Evolutionary conservation across 2,113 vertebrate genomes (phyloP), one percentile per base, ranked within the genome.

Genomic region (Arenaria interpres): DNA sequence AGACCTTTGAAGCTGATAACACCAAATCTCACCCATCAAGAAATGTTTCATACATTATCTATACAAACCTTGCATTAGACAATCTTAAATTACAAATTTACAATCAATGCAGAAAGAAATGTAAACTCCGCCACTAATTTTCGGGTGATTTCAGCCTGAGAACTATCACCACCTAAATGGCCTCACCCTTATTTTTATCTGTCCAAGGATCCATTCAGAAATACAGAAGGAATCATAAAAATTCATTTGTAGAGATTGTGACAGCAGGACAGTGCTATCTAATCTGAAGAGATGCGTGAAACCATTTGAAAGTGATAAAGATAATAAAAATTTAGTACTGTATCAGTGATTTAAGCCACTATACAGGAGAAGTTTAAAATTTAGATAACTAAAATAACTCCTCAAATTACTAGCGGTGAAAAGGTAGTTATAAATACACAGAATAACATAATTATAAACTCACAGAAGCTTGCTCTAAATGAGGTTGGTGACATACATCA

Each of bases 51-150:
- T 68, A 93, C 75, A 79, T 69, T 43, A 53, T 74, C 74, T 92
- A 69, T 32, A 91, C 83, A 96, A 87, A 89, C 28, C 53, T 93
- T 67, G 27, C 50, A 67, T 66, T 90, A 88, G 67, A 91, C 91
- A 83, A 79, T 85, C 45, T 88, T 89, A 71, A 71, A 77, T 95
- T 95, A 96, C 64, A 91, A 77, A 89, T 94, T 95, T 95, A 96
- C 88, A 95, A 12, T 51, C 22, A 41, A n/a, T 67, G 90, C 72
- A 96, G 7, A 37, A 86, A 76, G 41, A 95, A 95, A 88, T 27
- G 68, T 37, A 46, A 91, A 84, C 28, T 91, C 37, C 63, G 66
- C 56, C 53, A 79, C 17, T 77, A 67, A 73, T 57, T 83, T 45
- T 69, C 9, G 46, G 17, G 43, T 67, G 83, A 74, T 78, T 93